Percentiles rank a stretch among this genome's conserved stretches.
phyloP scores from a whole-genome alignment of 1,140 invertebrate genomes.

The Anastrepha obliqua region DNA sequence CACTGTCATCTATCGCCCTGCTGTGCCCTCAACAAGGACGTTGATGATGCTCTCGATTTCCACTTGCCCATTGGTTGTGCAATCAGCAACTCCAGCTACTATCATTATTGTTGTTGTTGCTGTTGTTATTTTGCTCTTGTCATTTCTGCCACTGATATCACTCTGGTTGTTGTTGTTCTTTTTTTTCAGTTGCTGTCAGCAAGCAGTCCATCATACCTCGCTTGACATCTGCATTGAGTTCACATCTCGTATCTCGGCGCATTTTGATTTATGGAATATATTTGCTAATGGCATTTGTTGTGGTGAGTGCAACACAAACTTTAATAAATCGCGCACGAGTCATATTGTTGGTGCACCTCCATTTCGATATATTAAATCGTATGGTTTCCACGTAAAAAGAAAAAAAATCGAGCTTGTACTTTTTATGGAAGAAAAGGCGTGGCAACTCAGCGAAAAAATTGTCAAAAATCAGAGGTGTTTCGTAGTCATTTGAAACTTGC shows the following conservation, averaged over 20 bases:
- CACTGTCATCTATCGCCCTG: background rate
- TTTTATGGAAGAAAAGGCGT: too few relatives aligned
- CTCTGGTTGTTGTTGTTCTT: background rate
- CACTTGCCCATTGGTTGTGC: background rate
- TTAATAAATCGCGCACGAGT: background rate
- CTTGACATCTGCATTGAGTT: constrained; percentile 27
- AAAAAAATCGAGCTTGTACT: too few relatives aligned
- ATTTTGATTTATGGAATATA: constrained; percentile 46
- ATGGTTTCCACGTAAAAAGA: too few relatives aligned
- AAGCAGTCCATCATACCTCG: constrained; percentile 3
- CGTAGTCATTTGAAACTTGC: too few relatives aligned
- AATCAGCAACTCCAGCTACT: background rate
- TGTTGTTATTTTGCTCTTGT: background rate
- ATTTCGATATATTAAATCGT: too few relatives aligned
- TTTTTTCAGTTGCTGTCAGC: background rate
- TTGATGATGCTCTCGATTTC: constrained; percentile 6
- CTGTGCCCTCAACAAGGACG: background rate
- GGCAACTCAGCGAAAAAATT: too few relatives aligned
- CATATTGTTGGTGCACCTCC: background rate
- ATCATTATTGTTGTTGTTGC: background rate
- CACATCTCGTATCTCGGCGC: constrained; percentile 7
- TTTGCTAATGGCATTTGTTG: constrained; percentile 45
- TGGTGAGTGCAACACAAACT: background rate
- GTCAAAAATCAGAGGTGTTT: too few relatives aligned
- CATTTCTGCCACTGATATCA: background rate